Base-by-base conservation (phyloP, 2,113 vertebrate genomes). In the Pseudorectes ferrugineus region DNA sequence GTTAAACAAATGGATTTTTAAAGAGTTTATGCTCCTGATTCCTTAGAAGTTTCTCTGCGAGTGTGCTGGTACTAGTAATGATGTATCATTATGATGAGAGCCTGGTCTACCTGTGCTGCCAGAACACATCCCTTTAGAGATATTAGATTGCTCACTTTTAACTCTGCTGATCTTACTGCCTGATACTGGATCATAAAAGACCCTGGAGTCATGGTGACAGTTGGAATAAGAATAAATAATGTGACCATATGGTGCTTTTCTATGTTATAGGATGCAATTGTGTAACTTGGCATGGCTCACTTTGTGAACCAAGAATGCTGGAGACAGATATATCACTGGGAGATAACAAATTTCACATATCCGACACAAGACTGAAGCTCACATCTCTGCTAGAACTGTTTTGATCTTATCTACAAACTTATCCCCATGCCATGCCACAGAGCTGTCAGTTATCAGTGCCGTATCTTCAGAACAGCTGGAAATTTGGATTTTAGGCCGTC, bases 281-380 rank as follows among this genome's bases (percentile, higher is more conserved):
- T 89, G 72, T 92, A 88, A 79, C 55, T 94, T 88, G 93, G 71
- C 85, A 85, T 61, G 58, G 67, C 38, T 94, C 43, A n/a, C 51
- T 91, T 95, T 61, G 67, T 82, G 81, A 89, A 72, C 81, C 40
- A 79, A 82, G 81, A 72, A 79, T 55, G 23, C 57, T 72, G 59
- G 51, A 95, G 75, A 70, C 45, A 68, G 43, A 48, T 89, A 68
- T 42, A 77, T 92, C 6, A 5, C 63, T 74, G 79, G 51, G 67
- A 96, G 71, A 93, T 85, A 83, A 72, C 81, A 89, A 93, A 94
- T 85, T 63, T 62, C 74, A 40, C 54, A 79, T 91, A 88, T 85
- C 66, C 2, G 23, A 45, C 38, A 55, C 46, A 85, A 83, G 45
- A 61, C 63, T 80, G 78, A 92, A 88, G 46, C 67, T 89, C 81